A percentile compares a stretch with the other conserved stretches of the same genome.
Conservation (phyloP, 2,888 invertebrate species). For the Rhyacophila evoluta region DNA sequence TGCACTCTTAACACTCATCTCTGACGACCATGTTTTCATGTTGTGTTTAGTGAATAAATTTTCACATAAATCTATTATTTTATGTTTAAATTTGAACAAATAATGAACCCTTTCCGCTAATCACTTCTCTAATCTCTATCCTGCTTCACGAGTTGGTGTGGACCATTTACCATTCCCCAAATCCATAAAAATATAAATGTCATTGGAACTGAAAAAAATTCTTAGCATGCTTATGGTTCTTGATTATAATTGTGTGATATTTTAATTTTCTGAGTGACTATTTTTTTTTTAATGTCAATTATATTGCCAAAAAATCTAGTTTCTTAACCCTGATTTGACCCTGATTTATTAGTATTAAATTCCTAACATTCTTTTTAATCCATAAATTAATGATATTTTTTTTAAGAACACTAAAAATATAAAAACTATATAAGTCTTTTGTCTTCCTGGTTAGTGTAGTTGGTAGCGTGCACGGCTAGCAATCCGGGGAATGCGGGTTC, state of each 20-base stretch:
- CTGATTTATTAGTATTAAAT: too few relatives aligned
- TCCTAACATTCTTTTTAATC: too few relatives aligned
- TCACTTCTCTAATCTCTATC: not conserved
- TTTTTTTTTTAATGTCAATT: not conserved
- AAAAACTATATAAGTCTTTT: too few relatives aligned
- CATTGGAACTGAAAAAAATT: conserved; percentile 41
- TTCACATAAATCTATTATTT: not conserved
- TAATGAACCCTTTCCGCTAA: not conserved
- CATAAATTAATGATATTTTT: too few relatives aligned
- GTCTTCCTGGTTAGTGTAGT: too few relatives aligned
- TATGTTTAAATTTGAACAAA: not conserved
- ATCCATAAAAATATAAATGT: conserved; percentile 41
- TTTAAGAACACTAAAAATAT: too few relatives aligned
- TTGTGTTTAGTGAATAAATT: not conserved
- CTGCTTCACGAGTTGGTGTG: not conserved
- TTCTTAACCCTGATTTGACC: too few relatives aligned
- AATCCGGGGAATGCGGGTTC: too few relatives aligned
- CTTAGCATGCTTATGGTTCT: conserved; percentile 32
- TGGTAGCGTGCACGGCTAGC: too few relatives aligned
- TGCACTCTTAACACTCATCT: not conserved
- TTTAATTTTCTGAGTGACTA: not conserved
- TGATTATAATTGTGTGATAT: not conserved
- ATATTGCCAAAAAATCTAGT: too few relatives aligned
- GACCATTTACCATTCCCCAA: not conserved
- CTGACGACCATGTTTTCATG: not conserved